Percentiles rank a stretch among this genome's conserved stretches.
These are phyloP conservation scores for Cygnus olor DNA, from an alignment of 2,797 vertebrate genomes.

Conservation along the genomic window DNA sequence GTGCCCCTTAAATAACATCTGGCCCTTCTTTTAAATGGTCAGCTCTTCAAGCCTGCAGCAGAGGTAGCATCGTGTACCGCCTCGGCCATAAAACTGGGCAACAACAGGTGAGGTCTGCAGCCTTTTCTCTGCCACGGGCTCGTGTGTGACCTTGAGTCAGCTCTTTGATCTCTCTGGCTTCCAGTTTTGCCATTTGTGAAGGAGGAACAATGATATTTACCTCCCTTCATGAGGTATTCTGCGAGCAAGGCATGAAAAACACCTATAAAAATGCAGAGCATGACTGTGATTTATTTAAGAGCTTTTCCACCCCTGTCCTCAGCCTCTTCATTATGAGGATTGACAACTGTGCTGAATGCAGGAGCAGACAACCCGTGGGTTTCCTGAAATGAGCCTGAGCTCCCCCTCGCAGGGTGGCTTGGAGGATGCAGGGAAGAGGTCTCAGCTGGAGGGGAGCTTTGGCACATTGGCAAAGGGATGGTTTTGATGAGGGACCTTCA, in stretches of 20 bases:
- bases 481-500: background rate
- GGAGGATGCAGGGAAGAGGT: background rate
- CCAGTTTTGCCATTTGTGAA: background rate
- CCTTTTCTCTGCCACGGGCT: background rate
- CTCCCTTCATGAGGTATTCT: background rate
- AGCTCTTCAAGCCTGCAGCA: background rate
- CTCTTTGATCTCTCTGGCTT: background rate
- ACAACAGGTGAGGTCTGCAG: background rate
- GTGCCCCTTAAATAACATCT: background rate
- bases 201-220: background rate
- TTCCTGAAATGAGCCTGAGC: background rate
- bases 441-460: background rate
- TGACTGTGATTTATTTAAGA: constrained; percentile 38
- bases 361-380: background rate
- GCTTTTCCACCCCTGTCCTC: background rate
- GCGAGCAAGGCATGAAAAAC: background rate
- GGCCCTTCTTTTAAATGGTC: background rate
- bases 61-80: background rate
- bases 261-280: constrained; percentile 24
- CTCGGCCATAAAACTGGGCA: background rate
- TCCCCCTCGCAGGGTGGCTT: background rate
- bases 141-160: background rate
- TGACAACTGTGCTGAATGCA: constrained; percentile 14
- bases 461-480: background rate
- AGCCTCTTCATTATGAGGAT: background rate